These are phyloP conservation scores for Axis porcinus DNA, from an alignment of 2,113 vertebrate genomes.

Conservation along the genomic window DNA sequence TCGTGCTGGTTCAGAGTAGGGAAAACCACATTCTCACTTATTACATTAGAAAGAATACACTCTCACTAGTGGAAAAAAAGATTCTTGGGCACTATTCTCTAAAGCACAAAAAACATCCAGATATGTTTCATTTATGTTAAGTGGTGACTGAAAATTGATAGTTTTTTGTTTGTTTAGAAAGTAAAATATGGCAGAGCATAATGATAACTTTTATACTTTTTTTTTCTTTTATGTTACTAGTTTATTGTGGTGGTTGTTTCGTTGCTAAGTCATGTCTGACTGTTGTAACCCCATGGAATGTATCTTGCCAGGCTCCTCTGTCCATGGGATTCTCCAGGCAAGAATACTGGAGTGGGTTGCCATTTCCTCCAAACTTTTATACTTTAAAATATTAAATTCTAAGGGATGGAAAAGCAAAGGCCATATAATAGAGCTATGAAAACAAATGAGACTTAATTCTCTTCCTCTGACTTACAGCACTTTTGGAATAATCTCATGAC, in stretches of 20 bases:
- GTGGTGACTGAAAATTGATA: neutral
- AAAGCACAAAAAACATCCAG: neutral
- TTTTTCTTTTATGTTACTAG: too few relatives aligned
- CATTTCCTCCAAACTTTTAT: neutral
- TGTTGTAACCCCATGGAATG: too few relatives aligned
- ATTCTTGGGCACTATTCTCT: neutral
- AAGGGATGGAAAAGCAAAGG: neutral
- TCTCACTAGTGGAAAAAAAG: neutral
- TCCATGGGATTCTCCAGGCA: too few relatives aligned
- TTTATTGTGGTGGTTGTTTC: too few relatives aligned
- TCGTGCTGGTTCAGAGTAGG: neutral
- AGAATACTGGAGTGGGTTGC: too few relatives aligned
- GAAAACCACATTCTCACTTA: neutral
- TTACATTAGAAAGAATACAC: neutral
- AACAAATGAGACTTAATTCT: neutral
- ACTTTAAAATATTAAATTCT: neutral
- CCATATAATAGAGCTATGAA: neutral
- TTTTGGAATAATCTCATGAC: neutral
- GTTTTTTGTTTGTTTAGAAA: neutral
- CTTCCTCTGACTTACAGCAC: neutral
- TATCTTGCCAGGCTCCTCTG: too few relatives aligned
- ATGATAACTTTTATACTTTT: neutral
- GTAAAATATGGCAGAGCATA: neutral
- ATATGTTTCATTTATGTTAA: neutral
- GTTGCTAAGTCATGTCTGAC: too few relatives aligned